Evolutionary conservation across 2,113 vertebrate genomes (phyloP), one percentile per base, ranked within the genome.

Genomic region (Hassar affinis): DNA sequence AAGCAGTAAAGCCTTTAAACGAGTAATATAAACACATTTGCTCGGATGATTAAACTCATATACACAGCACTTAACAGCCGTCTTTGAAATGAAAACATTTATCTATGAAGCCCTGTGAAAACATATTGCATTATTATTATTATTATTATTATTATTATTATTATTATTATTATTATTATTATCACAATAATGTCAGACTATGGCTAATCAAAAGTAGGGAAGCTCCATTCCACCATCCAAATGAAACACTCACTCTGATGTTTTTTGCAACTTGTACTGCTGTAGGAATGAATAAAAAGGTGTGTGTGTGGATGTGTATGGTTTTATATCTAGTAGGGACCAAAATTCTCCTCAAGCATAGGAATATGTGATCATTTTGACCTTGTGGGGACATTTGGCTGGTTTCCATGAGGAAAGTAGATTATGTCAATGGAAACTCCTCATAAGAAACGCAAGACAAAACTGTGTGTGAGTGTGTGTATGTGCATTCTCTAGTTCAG

Each of bases 401-500:
- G n/a, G n/a, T n/a, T n/a, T n/a, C n/a, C n/a, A n/a, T n/a, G n/a
- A n/a, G n/a, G n/a, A n/a, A n/a, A n/a, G n/a, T n/a, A n/a, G n/a
- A 42, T 42, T 42, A 42, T 42, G 38, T 42, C 38, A 42, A 6
- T 42, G 38, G 38, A 42, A 42, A 42, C 3, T 42, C 38, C 38
- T 42, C 38, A 42, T 3, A 42, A 42, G 38, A 42, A 42, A 42
- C 2, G 38, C 38, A 42, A 42, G 38, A 42, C 3, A 42, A 42
- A 42, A 42, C 38, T 42, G 3, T 72, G 47, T 68, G 81, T 59
- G 68, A 76, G 69, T 71, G 25, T 56, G 68, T 64, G 49, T 77
- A 61, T 52, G 71, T 72, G 15, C 66, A 33, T 72, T 52, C 51
- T 78, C 27, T 81, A 85, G 49, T 72, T 85, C 51, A 80, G 81